Base-by-base conservation (phyloP, 2,888 invertebrate genomes). In the Drosophila cracens region DNA sequence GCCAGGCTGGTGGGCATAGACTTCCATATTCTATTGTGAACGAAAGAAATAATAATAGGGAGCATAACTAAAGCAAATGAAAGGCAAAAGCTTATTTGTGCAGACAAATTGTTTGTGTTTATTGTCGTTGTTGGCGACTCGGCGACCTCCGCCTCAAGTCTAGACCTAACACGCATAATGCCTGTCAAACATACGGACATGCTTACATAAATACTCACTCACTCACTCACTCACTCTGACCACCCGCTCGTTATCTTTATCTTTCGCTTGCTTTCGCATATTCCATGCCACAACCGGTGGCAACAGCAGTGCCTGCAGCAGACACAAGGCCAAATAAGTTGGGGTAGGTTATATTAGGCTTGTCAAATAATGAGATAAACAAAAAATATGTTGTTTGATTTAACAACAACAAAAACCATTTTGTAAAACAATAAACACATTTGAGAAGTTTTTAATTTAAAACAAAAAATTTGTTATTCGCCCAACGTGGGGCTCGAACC, bases 401-500 rank as follows among this genome's bases (percentile, higher is more conserved):
- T 13, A 64, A 36, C 49, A 67, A 49, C 40, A 57, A 48, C 31
- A 57, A 63, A 53, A 52, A 52, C 21, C 49, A 58, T 25, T 53
- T 51, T 29, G 40, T 7, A 46, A 51, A n/a, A 6, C 16, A 31
- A 33, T 18, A 8, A 13, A 27, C 21, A 53, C 21, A 21, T 61
- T 60, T 60, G 0, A n/a, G 18, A 54, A 70, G 29, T 10, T n/a
- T 27, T 29, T 10, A 5, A 33, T 4, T 18, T 5, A 16, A 27
- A n/a, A 18, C 4, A 43, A 29, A 13, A 69, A 62, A 62, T 10
- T n/a, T 61, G 1, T 0, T 18, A 16, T 58, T 65, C 83, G 83
- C 83, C 83, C 87, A 90, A 90, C 86, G 90, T 87, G 86, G 86
- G 86, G 90, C 90, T 90, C 89, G 89, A 89, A 90, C 88, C 82